These are phyloP conservation scores for Phania funesta DNA, from an alignment of 2,888 invertebrate species.

Conservation along the genomic window DNA sequence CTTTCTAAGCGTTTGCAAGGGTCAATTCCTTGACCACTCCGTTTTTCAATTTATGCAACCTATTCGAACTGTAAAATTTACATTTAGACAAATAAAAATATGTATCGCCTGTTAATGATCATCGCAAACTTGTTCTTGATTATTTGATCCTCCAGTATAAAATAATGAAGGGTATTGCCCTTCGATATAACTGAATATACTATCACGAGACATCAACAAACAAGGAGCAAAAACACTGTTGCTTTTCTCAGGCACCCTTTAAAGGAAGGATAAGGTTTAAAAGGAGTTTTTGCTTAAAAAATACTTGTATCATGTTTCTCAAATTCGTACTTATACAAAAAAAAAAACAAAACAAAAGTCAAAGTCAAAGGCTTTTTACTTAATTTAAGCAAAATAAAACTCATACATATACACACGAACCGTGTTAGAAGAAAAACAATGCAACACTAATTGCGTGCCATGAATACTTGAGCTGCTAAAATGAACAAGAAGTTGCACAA, in stretches of 20 bases:
- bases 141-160: no score
- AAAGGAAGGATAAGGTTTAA: constrained; percentile 46
- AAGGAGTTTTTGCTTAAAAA: constrained; percentile 9
- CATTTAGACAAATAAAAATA: no score
- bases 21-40: no score
- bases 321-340: background rate
- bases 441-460: constrained; percentile 77
- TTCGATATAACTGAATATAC: background rate
- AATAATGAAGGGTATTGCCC: background rate
- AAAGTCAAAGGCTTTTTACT: constrained; percentile 64
- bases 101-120: no score
- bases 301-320: constrained; percentile 21
- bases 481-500: constrained; percentile 33
- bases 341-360: constrained; percentile 34
- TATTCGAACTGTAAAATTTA: no score
- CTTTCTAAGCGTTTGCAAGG: no score
- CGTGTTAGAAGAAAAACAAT: constrained; percentile 70
- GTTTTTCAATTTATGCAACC: no score
- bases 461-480: constrained; percentile 70
- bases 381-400: constrained; percentile 39
- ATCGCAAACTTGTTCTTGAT: no score
- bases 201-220: background rate
- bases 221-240: constrained; percentile 40
- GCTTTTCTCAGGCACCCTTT: constrained; percentile 25
- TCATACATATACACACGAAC: background rate